Conservation (phyloP, 2,113 vertebrate species). For the Stegastes partitus region DNA sequence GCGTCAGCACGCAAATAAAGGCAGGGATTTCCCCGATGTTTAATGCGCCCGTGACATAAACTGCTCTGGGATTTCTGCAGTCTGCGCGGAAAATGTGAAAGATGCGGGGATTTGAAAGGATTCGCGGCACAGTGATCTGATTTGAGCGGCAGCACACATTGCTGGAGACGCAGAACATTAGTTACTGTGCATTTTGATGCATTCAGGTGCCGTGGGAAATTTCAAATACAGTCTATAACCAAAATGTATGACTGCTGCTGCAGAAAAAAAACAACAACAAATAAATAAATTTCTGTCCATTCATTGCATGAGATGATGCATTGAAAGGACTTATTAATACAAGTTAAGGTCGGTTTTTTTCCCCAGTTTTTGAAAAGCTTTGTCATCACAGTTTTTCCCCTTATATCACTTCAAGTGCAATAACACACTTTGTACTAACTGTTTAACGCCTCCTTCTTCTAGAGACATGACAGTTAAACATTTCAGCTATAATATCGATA, state of each 20-base stretch:
- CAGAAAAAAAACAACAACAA: too few species aligned
- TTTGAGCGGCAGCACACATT: conserved; percentile 12
- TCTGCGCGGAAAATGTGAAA: neutral
- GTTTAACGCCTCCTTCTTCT: too few species aligned
- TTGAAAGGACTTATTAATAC: too few species aligned
- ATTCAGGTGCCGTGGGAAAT: conserved; percentile 16
- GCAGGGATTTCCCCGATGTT: conserved; percentile 57
- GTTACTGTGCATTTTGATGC: conserved; percentile 19
- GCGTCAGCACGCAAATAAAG: conserved; percentile 58
- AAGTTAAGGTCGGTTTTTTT: too few species aligned
- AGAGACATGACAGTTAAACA: too few species aligned
- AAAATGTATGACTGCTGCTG: neutral
- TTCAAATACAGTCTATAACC: neutral
- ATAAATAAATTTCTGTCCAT: neutral
- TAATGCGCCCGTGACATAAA: conserved; percentile 14
- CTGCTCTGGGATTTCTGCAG: conserved; percentile 20
- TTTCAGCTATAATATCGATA: too few species aligned
- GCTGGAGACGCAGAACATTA: conserved; percentile 5
- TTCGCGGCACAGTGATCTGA: conserved; percentile 3
- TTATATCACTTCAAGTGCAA: too few species aligned
- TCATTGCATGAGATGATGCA: too few species aligned
- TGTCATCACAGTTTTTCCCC: too few species aligned
- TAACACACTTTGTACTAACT: too few species aligned
- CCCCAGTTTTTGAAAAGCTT: too few species aligned
- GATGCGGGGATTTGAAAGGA: conserved; percentile 19